Evolutionary conservation across 2,113 vertebrate species (phyloP), one percentile per base, ranked within the genome.

Genomic region (Sturnus vulgaris): DNA sequence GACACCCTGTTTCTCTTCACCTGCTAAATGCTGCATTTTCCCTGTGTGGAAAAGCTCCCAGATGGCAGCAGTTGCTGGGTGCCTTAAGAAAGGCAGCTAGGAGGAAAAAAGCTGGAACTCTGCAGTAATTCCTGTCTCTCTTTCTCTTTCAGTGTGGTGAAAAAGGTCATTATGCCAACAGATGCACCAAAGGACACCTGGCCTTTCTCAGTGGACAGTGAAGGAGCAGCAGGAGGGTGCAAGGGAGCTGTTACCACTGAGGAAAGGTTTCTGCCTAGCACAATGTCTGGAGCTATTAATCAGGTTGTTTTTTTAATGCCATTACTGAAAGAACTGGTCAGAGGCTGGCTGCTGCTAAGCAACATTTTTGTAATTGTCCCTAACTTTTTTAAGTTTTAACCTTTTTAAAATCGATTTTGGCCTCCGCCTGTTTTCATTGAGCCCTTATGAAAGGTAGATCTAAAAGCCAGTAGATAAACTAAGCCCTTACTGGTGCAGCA

Each of bases 91-190:
- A 78, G 35, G 35, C 71, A 39, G 47, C 69, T 33, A 22, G n/a
- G n/a, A 71, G 61, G 16, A 14, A 66, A 46, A 40, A 65, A 70
- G 10, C n/a, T 79, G 15, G 15, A 46, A 27, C n/a, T 44, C 21
- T 49, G 24, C 71, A 66, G 27, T 75, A 72, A 89, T 52, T 66
- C 40, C 21, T 78, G 11, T 56, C 40, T 93, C 44, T 93, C 19
- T 82, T 42, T 83, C 50, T 91, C 69, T 78, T 96, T 47, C 75
- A 99, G 99, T 99, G 99, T 95, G 99, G 99, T 60, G 99, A 99
- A 96, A 99, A 99, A 97, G 99, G 99, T 95, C 99, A 99, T 97
- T 99, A 99, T 69, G 99, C 99, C 97, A 99, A 99, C 98, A 99
- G 99, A 98, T 99, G 99, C 97, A 99, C 99, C 89, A 99, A 99